Conservation (phyloP, 2,797 vertebrate species). For the Brotula barbata region DNA sequence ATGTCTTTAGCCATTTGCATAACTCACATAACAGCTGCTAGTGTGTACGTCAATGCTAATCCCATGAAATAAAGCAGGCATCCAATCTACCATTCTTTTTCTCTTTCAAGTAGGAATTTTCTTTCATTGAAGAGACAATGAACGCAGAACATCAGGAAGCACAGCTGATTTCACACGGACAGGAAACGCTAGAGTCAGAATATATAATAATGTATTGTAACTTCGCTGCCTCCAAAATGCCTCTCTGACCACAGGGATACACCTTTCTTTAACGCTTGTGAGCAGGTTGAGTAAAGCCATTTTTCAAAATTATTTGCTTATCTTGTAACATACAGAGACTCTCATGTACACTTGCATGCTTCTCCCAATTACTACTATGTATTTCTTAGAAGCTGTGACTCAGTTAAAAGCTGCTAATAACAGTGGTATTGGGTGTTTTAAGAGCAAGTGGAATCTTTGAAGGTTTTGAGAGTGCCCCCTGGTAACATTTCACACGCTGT, state of each 20-base stretch:
- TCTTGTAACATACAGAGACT: neutral
- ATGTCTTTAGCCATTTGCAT: constrained; percentile 59
- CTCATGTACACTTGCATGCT: constrained; percentile 14
- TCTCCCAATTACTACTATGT: constrained; percentile 17
- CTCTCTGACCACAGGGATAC: too few relatives aligned
- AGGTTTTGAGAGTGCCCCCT: constrained; percentile 50
- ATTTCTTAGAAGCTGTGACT: constrained; percentile 42
- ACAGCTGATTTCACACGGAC: constrained; percentile 16
- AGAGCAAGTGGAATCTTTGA: constrained; percentile 47
- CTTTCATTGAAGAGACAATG: constrained; percentile 25
- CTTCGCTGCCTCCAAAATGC: too few relatives aligned
- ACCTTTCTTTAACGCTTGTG: too few relatives aligned
- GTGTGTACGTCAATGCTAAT: constrained; percentile 43
- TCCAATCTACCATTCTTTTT: constrained; percentile 34
- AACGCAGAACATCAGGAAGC: constrained; percentile 27
- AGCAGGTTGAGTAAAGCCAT: too few relatives aligned
- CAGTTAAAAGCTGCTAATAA: constrained; percentile 36
- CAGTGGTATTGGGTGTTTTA: constrained; percentile 44
- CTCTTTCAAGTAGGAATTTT: constrained; percentile 38
- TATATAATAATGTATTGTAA: neutral
- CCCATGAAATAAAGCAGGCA: constrained; percentile 48
- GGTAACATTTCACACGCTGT: constrained; percentile 62
- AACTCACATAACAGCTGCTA: constrained; percentile 68
- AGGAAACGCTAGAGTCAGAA: constrained; percentile 7
- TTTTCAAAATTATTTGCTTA: constrained; percentile 19